Conservation (phyloP, 2,888 invertebrate species). For the Eutolmus rufibarbis region DNA sequence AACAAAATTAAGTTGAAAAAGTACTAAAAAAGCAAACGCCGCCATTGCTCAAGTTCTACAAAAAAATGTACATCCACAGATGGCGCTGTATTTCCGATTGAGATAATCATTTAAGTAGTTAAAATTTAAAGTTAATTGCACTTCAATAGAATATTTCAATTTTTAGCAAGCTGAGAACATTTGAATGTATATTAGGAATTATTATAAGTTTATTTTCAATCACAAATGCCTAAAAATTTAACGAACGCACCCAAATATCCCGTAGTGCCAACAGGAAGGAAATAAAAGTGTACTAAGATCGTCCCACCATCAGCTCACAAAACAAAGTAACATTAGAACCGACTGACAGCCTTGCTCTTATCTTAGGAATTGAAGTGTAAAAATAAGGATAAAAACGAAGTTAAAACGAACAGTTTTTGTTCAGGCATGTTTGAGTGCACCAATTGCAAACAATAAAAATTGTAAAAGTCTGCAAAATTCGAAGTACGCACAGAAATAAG, state of each 20-base stretch:
- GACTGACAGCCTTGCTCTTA: not conserved
- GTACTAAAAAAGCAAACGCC: not conserved
- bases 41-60: not conserved
- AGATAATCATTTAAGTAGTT: not conserved
- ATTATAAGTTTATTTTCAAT: no score
- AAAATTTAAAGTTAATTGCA: not conserved
- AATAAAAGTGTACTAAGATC: not conserved
- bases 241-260: not conserved
- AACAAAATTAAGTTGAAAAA: no score
- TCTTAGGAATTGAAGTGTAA: not conserved
- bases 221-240: not conserved
- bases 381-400: not conserved
- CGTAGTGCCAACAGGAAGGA: not conserved
- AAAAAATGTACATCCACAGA: not conserved
- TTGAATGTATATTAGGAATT: not conserved
- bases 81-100: not conserved
- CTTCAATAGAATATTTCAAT: not conserved
- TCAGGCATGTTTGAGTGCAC: not conserved
- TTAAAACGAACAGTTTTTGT: not conserved
- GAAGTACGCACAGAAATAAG: not conserved
- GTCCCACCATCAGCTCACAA: not conserved
- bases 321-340: not conserved
- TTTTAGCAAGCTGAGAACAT: not conserved
- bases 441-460: not conserved
- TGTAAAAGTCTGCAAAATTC: not conserved